Evolutionary conservation across 2,113 vertebrate genomes (phyloP).

Genomic region (Pseudonaja textilis): DNA sequence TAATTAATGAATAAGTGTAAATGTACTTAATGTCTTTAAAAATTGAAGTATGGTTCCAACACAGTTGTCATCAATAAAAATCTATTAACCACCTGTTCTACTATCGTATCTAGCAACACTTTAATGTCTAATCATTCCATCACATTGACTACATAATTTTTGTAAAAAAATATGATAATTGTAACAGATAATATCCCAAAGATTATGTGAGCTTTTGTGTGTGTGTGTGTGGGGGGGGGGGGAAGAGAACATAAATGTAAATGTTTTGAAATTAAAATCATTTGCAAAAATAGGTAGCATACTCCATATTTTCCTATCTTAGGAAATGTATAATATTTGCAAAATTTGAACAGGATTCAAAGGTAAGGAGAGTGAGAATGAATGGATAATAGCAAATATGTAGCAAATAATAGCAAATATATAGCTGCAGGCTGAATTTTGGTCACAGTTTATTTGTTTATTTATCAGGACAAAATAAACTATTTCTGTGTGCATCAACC

Average conservation of each 20-base stretch:
- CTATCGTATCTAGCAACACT: neutral
- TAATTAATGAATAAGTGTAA: constrained; percentile 10
- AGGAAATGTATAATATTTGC: neutral
- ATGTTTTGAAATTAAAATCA: neutral
- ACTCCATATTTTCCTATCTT: neutral
- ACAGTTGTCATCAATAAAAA: constrained; percentile 16
- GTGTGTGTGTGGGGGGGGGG: neutral
- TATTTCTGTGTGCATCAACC: neutral
- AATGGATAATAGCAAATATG: neutral
- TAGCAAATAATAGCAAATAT: neutral
- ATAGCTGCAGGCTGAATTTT: neutral
- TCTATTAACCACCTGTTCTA: constrained; percentile 17
- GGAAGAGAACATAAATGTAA: neutral
- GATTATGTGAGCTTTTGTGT: neutral
- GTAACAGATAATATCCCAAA: neutral
- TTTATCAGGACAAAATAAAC: rapidly evolving
- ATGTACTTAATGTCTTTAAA: neutral
- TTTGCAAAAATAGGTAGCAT: neutral
- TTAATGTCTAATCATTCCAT: constrained; percentile 1
- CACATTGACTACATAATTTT: neutral
- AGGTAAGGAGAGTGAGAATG: neutral
- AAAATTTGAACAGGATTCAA: neutral
- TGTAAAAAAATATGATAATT: neutral
- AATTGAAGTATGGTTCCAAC: neutral
- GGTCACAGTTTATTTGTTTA: neutral